Evolutionary conservation across 2,888 invertebrate species (phyloP), one percentile per base, ranked within the genome.

Genomic region (Erpobdella octoculata): DNA sequence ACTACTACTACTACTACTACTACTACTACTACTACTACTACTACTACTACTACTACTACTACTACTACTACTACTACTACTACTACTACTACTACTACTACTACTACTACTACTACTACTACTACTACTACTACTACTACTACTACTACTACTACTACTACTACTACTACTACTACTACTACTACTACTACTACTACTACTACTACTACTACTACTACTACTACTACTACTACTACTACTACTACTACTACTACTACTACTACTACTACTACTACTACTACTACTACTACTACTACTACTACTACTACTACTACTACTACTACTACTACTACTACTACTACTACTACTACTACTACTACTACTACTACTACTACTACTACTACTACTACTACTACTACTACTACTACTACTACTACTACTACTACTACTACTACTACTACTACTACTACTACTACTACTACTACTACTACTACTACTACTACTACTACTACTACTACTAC

Each of bases 401-500:
- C 37, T 66, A 66, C 33, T 66, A 66, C 37, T 48, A 48, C 48
- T 48, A 48, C 48, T 48, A 48, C 48, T 25, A 35, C 12, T 31
- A 58, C 59, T 59, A 48, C 53, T 70, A 67, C 69, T 2, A 69
- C 41, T 1, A 69, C 69, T 1, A 69, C 69, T 41, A 69, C 66
- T 69, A 69, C 66, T 69, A 28, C 66, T 69, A 69, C 69, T 69
- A 69, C 69, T 69, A 68, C 62, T 36, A 69, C 69, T 69, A 1
- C 37, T 69, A 28, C 69, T 69, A 69, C 69, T 69, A 28, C 69
- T 69, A 69, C 69, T 69, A 68, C 62, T 68, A 68, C 62, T 68
- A 67, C 62, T 68, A 68, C 62, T 68, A 68, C 62, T 68, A 68
- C 62, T 68, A 68, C 62, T 68, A 68, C 62, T 68, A 68, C 62